Conservation (phyloP, 2,113 vertebrate species). For the Isichthys henryi region DNA sequence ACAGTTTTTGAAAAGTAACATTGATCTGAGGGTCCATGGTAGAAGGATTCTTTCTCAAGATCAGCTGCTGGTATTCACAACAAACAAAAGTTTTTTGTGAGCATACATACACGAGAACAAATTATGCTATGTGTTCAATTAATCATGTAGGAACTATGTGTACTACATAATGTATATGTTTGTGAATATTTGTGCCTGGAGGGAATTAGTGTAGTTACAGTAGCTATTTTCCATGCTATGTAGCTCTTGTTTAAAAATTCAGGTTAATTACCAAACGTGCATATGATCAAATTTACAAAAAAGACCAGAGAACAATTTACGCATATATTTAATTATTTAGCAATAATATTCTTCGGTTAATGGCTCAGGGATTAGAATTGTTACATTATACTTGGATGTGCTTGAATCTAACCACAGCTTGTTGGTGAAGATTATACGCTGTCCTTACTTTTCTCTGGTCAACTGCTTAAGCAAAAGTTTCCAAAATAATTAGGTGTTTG, state of each 20-base stretch:
- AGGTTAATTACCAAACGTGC: not conserved
- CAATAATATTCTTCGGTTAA: not conserved
- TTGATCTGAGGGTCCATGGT: not conserved
- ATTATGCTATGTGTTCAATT: not conserved
- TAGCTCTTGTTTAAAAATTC: not conserved
- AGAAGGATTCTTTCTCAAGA: not conserved
- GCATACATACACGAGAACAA: not conserved
- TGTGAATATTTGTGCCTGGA: not conserved
- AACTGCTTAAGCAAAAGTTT: not conserved
- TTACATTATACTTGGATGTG: not conserved
- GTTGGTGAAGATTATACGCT: not conserved
- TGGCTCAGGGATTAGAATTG: not conserved
- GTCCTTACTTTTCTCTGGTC: not conserved
- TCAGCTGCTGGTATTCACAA: not conserved
- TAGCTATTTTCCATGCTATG: not conserved
- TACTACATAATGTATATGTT: conserved; percentile 5
- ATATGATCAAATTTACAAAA: not conserved
- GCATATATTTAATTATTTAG: not conserved
- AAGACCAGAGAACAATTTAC: not conserved
- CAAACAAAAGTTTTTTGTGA: not conserved
- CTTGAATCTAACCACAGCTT: not conserved
- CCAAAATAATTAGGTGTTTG: not conserved
- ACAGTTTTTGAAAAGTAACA: not conserved
- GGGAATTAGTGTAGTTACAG: not conserved
- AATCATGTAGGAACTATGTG: not conserved